Evolutionary conservation across 2,888 invertebrate species (phyloP).

Genomic region (Aphrophora alni): DNA sequence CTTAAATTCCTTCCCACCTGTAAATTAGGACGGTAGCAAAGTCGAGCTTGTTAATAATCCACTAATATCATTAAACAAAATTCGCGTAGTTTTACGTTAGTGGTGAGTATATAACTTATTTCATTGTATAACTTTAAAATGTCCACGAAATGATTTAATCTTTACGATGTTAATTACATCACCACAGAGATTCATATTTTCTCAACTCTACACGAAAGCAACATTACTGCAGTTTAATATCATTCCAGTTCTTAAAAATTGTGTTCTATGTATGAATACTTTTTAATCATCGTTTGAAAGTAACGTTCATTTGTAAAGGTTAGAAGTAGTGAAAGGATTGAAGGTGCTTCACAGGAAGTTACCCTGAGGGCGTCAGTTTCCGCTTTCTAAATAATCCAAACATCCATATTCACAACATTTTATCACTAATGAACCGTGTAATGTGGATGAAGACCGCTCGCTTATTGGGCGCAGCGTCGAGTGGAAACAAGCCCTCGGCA

Average conservation of each 20-base stretch:
- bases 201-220: no score
- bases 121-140: no score
- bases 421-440: constrained; percentile 31
- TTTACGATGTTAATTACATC: no score
- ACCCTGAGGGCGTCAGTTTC: neutral
- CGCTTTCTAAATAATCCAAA: neutral
- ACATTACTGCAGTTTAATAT: neutral
- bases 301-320: neutral
- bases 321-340: neutral
- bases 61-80: no score
- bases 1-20: no score
- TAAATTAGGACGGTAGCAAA: no score
- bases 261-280: neutral
- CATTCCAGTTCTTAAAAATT: neutral
- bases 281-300: constrained; percentile 9
- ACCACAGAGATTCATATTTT: no score
- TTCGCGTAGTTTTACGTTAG: no score
- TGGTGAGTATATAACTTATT: no score
- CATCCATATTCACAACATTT: constrained; percentile 12
- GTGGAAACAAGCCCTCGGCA: neutral
- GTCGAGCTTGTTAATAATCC: no score
- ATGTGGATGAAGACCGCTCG: neutral
- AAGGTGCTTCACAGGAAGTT: neutral
- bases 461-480: neutral
- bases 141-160: no score